These are phyloP conservation scores for Cryptomyrus ogoouensis DNA, from an alignment of 2,113 vertebrate genomes.

Conservation along the genomic window DNA sequence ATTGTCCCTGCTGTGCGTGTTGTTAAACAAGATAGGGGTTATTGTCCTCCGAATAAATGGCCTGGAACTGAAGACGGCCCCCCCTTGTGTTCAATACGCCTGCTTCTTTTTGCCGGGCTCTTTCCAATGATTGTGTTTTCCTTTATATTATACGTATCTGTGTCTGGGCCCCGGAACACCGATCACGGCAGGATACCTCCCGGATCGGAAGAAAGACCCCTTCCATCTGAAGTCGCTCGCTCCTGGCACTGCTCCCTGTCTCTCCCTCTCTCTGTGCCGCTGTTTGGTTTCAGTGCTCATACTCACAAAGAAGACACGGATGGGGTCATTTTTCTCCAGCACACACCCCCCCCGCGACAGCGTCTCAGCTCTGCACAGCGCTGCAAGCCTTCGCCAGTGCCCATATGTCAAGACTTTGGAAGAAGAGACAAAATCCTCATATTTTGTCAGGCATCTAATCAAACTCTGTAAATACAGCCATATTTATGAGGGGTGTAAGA, in stretches of 20 bases:
- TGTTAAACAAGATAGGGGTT: constrained; percentile 86
- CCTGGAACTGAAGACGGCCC: constrained; percentile 67
- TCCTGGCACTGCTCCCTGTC: not conserved
- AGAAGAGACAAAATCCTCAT: not conserved
- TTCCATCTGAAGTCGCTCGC: not conserved
- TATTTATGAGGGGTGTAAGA: not conserved
- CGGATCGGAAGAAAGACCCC: not conserved
- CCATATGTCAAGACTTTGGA: not conserved
- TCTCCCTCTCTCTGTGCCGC: not conserved
- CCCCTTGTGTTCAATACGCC: constrained; percentile 34
- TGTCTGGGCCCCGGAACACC: constrained; percentile 7
- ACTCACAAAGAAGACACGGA: constrained; percentile 21
- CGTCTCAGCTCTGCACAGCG: not conserved
- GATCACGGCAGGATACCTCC: constrained; percentile 17
- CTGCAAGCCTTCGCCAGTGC: not conserved
- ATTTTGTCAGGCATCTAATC: not conserved
- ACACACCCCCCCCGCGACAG: not conserved
- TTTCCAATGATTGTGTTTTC: constrained; percentile 33
- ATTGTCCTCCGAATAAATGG: constrained; percentile 78
- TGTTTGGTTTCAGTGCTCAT: constrained; percentile 1
- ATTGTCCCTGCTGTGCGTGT: constrained; percentile 75
- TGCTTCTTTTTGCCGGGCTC: constrained; percentile 33
- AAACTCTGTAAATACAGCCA: not conserved
- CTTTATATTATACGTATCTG: constrained; percentile 37
- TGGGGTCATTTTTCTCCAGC: not conserved